A percentile compares a stretch with the other conserved stretches of the same genome.
Evolutionary conservation across 2,113 vertebrate genomes (phyloP).

Genomic region (Saccopteryx leptura): DNA sequence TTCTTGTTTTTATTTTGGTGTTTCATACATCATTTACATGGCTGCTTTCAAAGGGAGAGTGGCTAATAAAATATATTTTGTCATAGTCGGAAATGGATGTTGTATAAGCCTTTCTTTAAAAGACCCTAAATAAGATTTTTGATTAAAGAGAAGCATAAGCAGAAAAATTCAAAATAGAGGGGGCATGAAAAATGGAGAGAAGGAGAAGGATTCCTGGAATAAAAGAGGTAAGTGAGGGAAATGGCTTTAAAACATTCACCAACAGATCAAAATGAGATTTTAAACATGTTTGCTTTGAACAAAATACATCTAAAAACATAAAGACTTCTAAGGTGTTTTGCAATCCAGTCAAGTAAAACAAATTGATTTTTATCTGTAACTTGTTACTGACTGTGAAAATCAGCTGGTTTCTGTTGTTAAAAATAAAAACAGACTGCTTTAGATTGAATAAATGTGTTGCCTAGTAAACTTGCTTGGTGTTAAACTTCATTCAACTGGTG

Average conservation of each 20-base stretch:
- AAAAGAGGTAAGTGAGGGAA: background rate
- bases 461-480: conserved; percentile 81
- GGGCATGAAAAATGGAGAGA: background rate
- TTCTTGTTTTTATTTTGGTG: background rate
- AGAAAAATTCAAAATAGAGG: background rate
- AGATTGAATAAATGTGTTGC: conserved; percentile 82
- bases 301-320: conserved; percentile 76
- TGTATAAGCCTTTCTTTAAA: background rate
- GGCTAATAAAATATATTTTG: background rate
- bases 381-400: conserved; percentile 85
- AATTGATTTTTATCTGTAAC: conserved; percentile 89
- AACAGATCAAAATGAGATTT: background rate
- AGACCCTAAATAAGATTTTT: background rate
- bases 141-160: background rate
- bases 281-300: background rate
- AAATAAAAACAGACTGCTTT: conserved; percentile 81
- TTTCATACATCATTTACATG: background rate
- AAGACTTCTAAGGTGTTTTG: conserved; percentile 71
- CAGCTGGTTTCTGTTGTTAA: conserved; percentile 80
- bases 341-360: conserved; percentile 79
- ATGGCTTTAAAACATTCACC: background rate
- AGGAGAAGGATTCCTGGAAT: background rate
- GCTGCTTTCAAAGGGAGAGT: background rate
- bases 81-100: background rate
- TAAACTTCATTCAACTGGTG: conserved; percentile 85